These are phyloP conservation scores for Raja brachyura DNA, from an alignment of 2,113 vertebrate species.

Conservation along the genomic window DNA sequence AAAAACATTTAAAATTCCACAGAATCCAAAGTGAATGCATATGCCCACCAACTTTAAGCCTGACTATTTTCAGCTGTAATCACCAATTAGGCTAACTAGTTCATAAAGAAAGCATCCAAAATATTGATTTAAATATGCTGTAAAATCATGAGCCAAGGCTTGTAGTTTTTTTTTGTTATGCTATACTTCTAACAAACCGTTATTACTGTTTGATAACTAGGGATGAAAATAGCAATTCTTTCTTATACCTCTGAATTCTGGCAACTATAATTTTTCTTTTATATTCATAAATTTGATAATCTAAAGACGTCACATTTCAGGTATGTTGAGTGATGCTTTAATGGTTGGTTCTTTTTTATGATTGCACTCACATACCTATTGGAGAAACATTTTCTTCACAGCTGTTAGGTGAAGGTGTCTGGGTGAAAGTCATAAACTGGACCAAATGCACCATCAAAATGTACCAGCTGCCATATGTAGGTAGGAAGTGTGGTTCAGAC, in stretches of 20 bases:
- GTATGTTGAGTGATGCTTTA: conserved; percentile 22
- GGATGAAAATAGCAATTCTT: conserved; percentile 12
- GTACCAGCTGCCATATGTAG: not conserved
- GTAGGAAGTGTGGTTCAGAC: not conserved
- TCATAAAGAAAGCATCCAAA: conserved; percentile 17
- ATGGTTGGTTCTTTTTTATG: not conserved
- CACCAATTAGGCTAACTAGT: conserved; percentile 9
- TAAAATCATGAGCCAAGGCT: conserved; percentile 20
- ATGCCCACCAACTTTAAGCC: not conserved
- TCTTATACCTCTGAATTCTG: not conserved
- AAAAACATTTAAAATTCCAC: not conserved
- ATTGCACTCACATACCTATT: not conserved
- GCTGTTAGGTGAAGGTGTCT: not conserved
- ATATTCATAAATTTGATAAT: not conserved
- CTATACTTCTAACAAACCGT: not conserved
- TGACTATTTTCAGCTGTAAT: not conserved
- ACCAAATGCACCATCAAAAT: not conserved
- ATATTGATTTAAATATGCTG: conserved; percentile 33
- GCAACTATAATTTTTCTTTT: not conserved
- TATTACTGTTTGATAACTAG: conserved; percentile 21
- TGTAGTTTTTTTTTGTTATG: conserved; percentile 23
- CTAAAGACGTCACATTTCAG: conserved; percentile 11
- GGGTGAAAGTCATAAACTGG: not conserved
- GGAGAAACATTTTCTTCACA: not conserved
- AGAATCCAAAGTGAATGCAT: not conserved